Evolutionary conservation across 2,888 invertebrate species (phyloP).

Genomic region (Meiosimyza decipiens): DNA sequence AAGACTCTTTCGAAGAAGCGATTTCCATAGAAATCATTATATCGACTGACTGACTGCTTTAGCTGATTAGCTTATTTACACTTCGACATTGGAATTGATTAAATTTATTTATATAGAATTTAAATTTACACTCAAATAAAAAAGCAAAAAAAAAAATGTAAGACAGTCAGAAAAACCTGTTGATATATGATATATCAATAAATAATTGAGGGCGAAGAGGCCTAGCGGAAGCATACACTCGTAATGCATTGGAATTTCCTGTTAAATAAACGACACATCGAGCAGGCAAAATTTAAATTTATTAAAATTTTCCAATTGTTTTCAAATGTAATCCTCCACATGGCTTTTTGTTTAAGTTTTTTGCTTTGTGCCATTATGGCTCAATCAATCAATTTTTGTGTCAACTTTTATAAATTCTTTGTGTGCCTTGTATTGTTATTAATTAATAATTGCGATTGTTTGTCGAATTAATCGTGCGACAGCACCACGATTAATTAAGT

Average conservation of each 20-base stretch:
- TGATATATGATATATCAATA: constrained; percentile 9
- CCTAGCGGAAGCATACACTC: no score
- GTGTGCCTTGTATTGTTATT: constrained; percentile 25
- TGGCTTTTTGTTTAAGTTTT: no score
- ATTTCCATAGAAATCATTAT: constrained; percentile 29
- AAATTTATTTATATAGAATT: constrained; percentile 21
- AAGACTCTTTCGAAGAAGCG: not conserved
- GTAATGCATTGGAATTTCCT: not conserved
- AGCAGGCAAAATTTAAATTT: not conserved
- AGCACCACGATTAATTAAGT: constrained; percentile 14
- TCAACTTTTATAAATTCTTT: not conserved
- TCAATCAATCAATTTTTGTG: no score
- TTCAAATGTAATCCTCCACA: no score
- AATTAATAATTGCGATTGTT: not conserved
- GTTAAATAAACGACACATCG: not conserved
- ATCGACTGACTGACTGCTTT: constrained; percentile 6
- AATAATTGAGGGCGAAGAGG: no score
- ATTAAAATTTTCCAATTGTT: not conserved
- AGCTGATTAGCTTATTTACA: constrained; percentile 33
- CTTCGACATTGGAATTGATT: constrained; percentile 2
- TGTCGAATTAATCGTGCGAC: constrained; percentile 12
- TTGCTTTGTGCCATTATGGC: no score
- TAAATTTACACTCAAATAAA: not conserved
- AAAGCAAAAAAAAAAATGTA: no score
- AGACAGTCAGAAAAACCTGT: constrained; percentile 5